Conservation (phyloP, 2,888 invertebrate genomes). For the Himalopsyche japonica region DNA sequence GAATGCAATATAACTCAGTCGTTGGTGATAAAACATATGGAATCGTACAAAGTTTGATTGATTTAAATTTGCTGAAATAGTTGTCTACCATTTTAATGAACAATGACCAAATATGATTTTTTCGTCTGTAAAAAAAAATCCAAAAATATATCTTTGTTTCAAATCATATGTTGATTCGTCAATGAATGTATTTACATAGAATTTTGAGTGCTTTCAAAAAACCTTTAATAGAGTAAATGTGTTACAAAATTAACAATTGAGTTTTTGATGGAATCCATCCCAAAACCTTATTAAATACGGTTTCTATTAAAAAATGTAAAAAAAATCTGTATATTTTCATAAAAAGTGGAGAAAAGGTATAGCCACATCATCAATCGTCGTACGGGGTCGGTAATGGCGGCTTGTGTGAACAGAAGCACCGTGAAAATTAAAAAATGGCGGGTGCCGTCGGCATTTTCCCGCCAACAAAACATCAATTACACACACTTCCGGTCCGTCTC, state of each 20-base stretch:
- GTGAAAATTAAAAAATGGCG: conserved; percentile 32
- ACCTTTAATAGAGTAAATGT: not conserved
- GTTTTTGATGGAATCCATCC: not conserved
- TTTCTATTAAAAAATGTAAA: not conserved
- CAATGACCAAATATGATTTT: no score
- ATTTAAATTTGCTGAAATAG: no score
- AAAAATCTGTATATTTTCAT: not conserved
- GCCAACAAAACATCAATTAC: conserved; percentile 35
- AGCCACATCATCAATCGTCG: conserved; percentile 26
- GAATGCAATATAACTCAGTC: no score
- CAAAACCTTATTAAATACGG: not conserved
- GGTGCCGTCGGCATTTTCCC: conserved; percentile 33
- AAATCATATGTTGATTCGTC: no score
- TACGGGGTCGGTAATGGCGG: conserved; percentile 1
- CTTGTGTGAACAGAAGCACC: conserved; percentile 22
- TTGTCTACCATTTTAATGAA: no score
- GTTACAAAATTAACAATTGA: not conserved
- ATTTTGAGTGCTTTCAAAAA: not conserved
- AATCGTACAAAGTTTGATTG: no score
- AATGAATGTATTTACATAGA: no score
- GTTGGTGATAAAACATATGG: no score
- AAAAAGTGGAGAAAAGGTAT: conserved; percentile 11
- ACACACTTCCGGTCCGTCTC: conserved; percentile 24
- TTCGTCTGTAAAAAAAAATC: no score
- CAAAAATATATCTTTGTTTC: no score